Evolutionary conservation across 2,888 invertebrate species (phyloP).

Genomic region (Heliconius ethilla): DNA sequence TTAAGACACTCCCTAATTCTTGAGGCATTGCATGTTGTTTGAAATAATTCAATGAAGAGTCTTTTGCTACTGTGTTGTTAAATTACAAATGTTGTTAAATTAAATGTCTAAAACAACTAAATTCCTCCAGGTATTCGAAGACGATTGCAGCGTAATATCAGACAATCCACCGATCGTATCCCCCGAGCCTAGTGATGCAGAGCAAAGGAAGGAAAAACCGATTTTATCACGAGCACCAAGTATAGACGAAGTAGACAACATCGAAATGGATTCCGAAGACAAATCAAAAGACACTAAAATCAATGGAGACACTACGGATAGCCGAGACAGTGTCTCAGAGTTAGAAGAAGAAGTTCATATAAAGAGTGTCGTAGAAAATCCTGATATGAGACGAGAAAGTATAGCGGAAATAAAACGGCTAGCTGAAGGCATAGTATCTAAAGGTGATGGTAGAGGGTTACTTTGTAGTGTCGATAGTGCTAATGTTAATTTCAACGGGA

Average conservation of each 20-base stretch:
- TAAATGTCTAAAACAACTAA: background rate
- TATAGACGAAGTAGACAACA: slow-evolving; percentile 76
- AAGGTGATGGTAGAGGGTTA: slow-evolving; percentile 72
- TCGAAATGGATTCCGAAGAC: slow-evolving; percentile 70
- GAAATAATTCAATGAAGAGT: background rate
- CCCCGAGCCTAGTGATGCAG: slow-evolving; percentile 75
- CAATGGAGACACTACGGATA: slow-evolving; percentile 80
- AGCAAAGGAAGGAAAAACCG: slow-evolving; percentile 72
- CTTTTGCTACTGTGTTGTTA: background rate
- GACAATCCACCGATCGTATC: slow-evolving; percentile 79
- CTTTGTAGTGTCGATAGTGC: slow-evolving; percentile 76
- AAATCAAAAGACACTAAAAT: slow-evolving; percentile 65
- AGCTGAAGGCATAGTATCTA: slow-evolving; percentile 78
- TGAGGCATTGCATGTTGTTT: background rate
- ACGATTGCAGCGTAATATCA: slow-evolving; percentile 81
- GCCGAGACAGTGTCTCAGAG: slow-evolving; percentile 78
- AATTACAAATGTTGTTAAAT: no score
- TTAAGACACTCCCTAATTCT: background rate
- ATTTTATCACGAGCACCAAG: slow-evolving; percentile 74
- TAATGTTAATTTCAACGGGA: slow-evolving; percentile 68
- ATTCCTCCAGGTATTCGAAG: slow-evolving; percentile 78
- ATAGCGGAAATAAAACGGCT: slow-evolving; percentile 77
- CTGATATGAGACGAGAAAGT: slow-evolving; percentile 74
- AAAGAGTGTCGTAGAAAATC: slow-evolving; percentile 74
- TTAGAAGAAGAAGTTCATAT: slow-evolving; percentile 69